phyloP scores from a whole-genome alignment of 2,113 vertebrate species.

The Poecilia latipinna region DNA sequence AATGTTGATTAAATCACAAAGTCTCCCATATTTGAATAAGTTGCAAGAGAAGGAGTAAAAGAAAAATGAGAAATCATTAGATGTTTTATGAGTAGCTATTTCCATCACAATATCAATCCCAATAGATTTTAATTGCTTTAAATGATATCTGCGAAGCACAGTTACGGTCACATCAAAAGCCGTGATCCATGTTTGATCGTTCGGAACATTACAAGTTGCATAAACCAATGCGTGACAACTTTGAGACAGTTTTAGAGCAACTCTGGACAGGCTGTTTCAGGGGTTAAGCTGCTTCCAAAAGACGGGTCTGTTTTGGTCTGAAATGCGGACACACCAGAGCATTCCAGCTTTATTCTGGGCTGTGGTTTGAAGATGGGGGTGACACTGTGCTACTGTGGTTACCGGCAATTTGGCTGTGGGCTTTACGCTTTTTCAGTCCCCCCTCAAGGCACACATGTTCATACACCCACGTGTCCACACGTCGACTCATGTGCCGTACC shows the following conservation, averaged over 20 bases:
- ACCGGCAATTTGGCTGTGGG: conserved; percentile 67
- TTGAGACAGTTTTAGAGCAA: conserved; percentile 29
- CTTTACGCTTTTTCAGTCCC: conserved; percentile 63
- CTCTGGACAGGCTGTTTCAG: conserved; percentile 36
- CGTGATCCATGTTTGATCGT: conserved; percentile 11
- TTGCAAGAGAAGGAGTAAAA: not conserved
- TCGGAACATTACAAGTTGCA: conserved; percentile 4
- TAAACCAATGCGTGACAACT: conserved; percentile 17
- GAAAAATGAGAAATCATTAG: too few relatives aligned
- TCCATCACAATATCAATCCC: not conserved
- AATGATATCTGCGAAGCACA: not conserved
- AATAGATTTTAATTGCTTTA: not conserved
- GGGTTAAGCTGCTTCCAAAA: conserved; percentile 53
- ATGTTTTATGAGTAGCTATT: not conserved
- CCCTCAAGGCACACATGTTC: conserved; percentile 37
- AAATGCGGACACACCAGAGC: conserved; percentile 53
- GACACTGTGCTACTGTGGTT: conserved; percentile 65
- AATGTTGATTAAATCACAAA: not conserved
- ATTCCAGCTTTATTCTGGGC: conserved; percentile 78
- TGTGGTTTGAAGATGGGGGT: conserved; percentile 66
- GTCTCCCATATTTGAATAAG: too few relatives aligned
- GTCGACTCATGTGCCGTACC: not conserved
- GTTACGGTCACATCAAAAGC: conserved; percentile 6
- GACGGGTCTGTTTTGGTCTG: conserved; percentile 44
- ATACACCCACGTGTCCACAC: conserved; percentile 10